phyloP scores from a whole-genome alignment of 2,113 vertebrate genomes.

The Sebastes schlegelii region DNA sequence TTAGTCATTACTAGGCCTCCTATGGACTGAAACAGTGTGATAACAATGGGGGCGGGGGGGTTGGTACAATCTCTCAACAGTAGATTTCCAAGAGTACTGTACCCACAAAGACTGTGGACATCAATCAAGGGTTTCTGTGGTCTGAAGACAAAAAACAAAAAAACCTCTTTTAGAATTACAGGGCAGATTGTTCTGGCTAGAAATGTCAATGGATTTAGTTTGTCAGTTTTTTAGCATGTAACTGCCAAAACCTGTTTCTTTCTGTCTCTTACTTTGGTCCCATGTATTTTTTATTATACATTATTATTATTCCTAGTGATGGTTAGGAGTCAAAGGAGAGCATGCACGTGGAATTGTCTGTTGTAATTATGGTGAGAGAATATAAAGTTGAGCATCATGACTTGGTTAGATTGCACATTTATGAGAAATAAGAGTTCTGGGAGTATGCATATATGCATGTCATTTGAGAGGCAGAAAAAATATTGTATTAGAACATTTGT shows the following conservation, averaged over 20 bases:
- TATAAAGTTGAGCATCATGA: not conserved
- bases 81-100: slow-evolving; percentile 45
- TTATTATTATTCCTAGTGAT: not conserved
- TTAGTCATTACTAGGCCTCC: slow-evolving; percentile 83
- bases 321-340: not conserved
- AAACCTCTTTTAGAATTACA: slow-evolving; percentile 73
- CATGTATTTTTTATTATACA: not conserved
- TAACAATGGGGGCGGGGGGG: slow-evolving; percentile 17
- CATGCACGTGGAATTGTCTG: not conserved
- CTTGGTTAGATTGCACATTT: not conserved
- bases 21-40: slow-evolving; percentile 77
- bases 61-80: slow-evolving; percentile 13
- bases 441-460: not conserved
- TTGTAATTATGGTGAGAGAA: not conserved
- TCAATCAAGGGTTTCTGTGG: slow-evolving; percentile 20
- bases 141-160: slow-evolving; percentile 40
- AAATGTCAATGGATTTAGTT: slow-evolving; percentile 40
- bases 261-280: not conserved
- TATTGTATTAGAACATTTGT: slow-evolving; percentile 21
- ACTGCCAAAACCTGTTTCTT: slow-evolving; percentile 12
- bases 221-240: slow-evolving; percentile 28
- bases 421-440: not conserved
- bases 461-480: not conserved
- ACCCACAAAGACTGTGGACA: slow-evolving; percentile 34
- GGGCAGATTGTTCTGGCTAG: slow-evolving; percentile 36